phyloP scores from a whole-genome alignment of 2,888 invertebrate genomes.

The Axea sp. region DNA sequence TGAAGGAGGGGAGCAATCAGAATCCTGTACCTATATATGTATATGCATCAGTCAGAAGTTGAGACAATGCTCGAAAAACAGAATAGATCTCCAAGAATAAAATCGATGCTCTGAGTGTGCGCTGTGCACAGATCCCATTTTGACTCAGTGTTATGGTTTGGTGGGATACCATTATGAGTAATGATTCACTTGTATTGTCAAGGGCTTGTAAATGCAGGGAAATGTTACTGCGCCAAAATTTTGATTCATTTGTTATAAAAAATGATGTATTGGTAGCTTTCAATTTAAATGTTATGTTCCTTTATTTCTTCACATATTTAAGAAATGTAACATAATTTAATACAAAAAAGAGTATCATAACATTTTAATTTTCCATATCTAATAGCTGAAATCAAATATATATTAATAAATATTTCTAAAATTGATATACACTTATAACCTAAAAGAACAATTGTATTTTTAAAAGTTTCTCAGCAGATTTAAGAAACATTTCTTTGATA shows the following conservation, averaged over 20 bases:
- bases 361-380: not conserved
- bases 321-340: not conserved
- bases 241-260: not conserved
- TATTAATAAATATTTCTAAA: conserved; percentile 2
- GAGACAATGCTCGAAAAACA: conserved; percentile 60
- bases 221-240: not conserved
- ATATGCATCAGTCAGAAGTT: conserved; percentile 41
- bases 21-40: conserved; percentile 54
- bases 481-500: no score
- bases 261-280: not conserved
- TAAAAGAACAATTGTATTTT: not conserved
- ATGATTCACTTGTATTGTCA: conserved; percentile 4
- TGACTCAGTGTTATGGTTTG: conserved; percentile 2
- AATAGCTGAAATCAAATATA: conserved; percentile 4
- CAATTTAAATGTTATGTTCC: not conserved
- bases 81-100: conserved; percentile 58
- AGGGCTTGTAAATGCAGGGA: not conserved
- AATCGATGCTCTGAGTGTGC: conserved; percentile 61
- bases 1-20: conserved; percentile 62
- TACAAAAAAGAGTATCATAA: not conserved
- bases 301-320: not conserved
- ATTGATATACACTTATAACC: not conserved
- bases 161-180: conserved; percentile 1
- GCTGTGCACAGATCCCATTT: conserved; percentile 31
- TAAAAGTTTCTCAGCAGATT: no score